These are phyloP conservation scores for Papilio polytes DNA, from an alignment of 1,140 invertebrate species.

Conservation along the genomic window DNA sequence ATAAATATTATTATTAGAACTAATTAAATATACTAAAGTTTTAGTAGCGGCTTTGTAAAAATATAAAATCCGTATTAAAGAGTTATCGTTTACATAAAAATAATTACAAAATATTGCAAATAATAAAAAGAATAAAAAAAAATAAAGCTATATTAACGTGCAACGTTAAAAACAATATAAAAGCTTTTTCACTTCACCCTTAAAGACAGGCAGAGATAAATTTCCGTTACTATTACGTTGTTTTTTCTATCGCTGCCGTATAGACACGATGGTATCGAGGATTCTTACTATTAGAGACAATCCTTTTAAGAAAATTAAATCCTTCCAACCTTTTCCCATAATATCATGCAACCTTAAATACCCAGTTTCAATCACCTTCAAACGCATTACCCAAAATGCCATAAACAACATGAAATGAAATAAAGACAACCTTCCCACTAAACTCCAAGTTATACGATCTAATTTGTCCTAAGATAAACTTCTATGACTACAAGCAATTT, in stretches of 20 bases:
- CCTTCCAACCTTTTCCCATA: background rate
- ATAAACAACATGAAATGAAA: background rate
- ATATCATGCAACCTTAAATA: background rate
- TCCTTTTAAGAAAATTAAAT: background rate
- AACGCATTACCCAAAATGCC: background rate
- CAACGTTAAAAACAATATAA: background rate
- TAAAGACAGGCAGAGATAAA: background rate
- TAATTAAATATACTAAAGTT: background rate
- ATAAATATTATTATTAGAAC: background rate
- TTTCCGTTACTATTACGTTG: background rate
- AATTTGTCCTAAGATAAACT: too few relatives aligned
- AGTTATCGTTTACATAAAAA: background rate
- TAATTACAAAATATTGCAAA: background rate
- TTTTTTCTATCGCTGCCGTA: background rate
- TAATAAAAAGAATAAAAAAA: constrained; percentile 1
- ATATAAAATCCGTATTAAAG: background rate
- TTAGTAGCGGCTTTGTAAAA: background rate
- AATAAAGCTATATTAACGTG: background rate
- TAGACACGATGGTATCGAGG: background rate
- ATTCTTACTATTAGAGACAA: background rate
- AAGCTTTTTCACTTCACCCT: background rate
- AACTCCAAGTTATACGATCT: background rate
- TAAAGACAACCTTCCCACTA: background rate
- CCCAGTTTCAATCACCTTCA: background rate
- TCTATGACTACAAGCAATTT: background rate